These are phyloP conservation scores for Columba janthina DNA, from an alignment of 2,113 vertebrate genomes.

Conservation along the genomic window DNA sequence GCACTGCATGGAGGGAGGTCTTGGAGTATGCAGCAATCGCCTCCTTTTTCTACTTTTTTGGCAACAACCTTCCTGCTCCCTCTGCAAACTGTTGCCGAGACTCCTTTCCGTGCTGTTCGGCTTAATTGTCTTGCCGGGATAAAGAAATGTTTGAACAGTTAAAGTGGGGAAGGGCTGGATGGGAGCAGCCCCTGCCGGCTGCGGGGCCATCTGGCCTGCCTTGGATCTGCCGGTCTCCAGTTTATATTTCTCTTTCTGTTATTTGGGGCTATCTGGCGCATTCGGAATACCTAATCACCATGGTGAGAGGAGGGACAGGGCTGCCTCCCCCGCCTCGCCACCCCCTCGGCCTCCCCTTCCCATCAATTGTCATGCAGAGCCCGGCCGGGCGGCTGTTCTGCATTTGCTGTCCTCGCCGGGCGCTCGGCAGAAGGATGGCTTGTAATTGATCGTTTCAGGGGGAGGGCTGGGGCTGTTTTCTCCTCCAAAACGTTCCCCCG, in stretches of 20 bases:
- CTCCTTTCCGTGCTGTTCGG: constrained; percentile 70
- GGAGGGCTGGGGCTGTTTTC: constrained; percentile 56
- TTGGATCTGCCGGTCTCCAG: constrained; percentile 61
- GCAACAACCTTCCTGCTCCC: constrained; percentile 32
- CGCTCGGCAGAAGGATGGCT: constrained; percentile 73
- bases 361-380: constrained; percentile 82
- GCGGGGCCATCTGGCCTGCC: constrained; percentile 81
- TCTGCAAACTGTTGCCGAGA: constrained; percentile 71
- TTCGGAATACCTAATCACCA: constrained; percentile 82
- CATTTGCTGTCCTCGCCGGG: constrained; percentile 33
- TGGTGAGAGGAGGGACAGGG: constrained; percentile 73
- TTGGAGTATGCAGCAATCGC: background rate
- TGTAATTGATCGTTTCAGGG: constrained; percentile 77
- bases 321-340: constrained; percentile 13
- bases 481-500: constrained; percentile 57
- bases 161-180: constrained; percentile 77
- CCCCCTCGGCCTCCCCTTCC: constrained; percentile 50
- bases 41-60: constrained; percentile 26
- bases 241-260: constrained; percentile 72
- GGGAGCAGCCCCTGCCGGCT: constrained; percentile 79
- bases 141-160: constrained; percentile 84
- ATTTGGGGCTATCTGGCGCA: constrained; percentile 72
- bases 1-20: background rate
- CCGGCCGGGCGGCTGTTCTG: constrained; percentile 48
- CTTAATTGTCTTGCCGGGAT: constrained; percentile 83